Percentiles rank a stretch among this genome's conserved stretches.
Evolutionary conservation across 2,888 invertebrate species (phyloP).

Genomic region (Drosophila demipolita): DNA sequence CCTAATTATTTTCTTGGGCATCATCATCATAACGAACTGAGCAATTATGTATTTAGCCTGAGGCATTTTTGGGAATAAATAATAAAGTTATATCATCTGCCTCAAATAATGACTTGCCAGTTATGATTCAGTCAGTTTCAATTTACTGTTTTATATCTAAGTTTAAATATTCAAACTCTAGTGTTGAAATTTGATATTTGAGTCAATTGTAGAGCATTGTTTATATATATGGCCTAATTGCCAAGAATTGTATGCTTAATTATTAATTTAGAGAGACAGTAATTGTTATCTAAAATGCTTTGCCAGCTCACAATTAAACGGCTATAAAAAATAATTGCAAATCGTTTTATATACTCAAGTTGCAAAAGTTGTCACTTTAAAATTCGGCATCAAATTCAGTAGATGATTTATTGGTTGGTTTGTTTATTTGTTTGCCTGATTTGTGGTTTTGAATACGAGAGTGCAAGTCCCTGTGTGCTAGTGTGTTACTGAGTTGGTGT

Average conservation of each 20-base stretch:
- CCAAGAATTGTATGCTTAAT: constrained; percentile 4
- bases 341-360: constrained; percentile 28
- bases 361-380: constrained; percentile 21
- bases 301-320: constrained; percentile 39
- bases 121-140: neutral
- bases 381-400: constrained; percentile 38
- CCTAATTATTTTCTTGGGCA: constrained; percentile 23
- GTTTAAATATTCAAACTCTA: neutral
- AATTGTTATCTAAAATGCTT: constrained; percentile 4
- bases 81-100: constrained; percentile 11
- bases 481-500: constrained; percentile 27
- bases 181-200: neutral
- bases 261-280: constrained; percentile 1
- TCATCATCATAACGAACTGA: constrained; percentile 42
- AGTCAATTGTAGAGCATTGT: neutral
- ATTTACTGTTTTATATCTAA: neutral
- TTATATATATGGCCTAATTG: neutral
- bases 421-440: constrained; percentile 45
- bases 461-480: constrained; percentile 1
- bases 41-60: constrained; percentile 35
- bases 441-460: constrained; percentile 30
- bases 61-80: constrained; percentile 21
- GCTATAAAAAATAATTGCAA: constrained; percentile 26
- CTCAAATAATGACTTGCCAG: neutral
- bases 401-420: constrained; percentile 6